A percentile compares a stretch with the other conserved stretches of the same genome.
Conservation (phyloP, 1,140 invertebrate genomes). For the Samia ricini region DNA sequence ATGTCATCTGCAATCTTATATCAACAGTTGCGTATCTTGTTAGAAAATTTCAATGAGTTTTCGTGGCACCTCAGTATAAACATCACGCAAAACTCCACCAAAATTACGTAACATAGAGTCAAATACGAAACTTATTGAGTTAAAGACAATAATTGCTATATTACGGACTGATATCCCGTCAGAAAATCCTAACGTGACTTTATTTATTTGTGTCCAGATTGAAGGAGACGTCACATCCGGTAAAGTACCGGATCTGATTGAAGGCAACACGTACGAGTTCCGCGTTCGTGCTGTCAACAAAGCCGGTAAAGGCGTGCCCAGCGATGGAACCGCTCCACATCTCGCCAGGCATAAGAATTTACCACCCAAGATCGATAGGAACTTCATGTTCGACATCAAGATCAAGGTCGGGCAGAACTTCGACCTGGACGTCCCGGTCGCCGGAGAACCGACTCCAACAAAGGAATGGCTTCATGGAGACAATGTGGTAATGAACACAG, state of each 20-base stretch:
- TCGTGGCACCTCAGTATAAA: no score
- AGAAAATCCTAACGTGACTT: background rate
- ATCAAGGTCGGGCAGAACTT: slow-evolving; percentile 95
- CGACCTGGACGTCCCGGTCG: slow-evolving; percentile 95
- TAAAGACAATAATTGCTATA: no score
- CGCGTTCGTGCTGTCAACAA: slow-evolving; percentile 96
- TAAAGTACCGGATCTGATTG: slow-evolving; percentile 91
- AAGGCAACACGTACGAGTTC: slow-evolving; percentile 96
- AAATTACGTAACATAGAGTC: no score
- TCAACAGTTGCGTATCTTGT: no score
- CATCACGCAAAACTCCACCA: no score
- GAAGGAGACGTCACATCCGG: slow-evolving; percentile 90
- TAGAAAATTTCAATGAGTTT: no score
- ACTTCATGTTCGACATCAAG: slow-evolving; percentile 95
- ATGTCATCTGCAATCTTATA: no score
- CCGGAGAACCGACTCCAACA: slow-evolving; percentile 94
- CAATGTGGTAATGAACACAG: slow-evolving; percentile 86
- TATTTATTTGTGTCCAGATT: slow-evolving; percentile 63
- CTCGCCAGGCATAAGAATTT: slow-evolving; percentile 94
- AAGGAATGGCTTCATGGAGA: slow-evolving; percentile 96
- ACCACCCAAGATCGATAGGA: slow-evolving; percentile 95
- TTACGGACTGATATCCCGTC: no score
- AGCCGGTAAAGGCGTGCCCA: slow-evolving; percentile 94
- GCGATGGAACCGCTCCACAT: slow-evolving; percentile 92
- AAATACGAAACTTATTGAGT: no score